These are phyloP conservation scores for Gadopsis marmoratus DNA, from an alignment of 2,797 vertebrate genomes.

Conservation along the genomic window DNA sequence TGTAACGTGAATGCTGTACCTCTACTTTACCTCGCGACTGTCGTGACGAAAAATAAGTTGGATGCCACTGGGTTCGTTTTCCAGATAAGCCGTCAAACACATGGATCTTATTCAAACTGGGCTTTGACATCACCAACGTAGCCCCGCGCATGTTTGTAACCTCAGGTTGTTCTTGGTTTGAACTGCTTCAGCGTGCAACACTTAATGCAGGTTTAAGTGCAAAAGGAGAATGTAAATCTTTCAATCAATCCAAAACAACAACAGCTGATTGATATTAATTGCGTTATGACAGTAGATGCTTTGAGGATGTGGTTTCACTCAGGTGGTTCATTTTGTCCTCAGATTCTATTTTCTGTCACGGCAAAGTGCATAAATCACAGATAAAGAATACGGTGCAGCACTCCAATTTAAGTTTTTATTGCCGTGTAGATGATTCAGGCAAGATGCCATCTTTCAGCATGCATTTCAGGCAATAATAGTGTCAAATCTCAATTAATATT, in stretches of 20 bases:
- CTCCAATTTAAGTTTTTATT: constrained; percentile 77
- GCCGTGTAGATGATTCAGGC: constrained; percentile 66
- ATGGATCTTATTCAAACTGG: not conserved
- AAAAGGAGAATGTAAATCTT: not conserved
- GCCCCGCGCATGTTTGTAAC: not conserved
- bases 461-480: constrained; percentile 75
- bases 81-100: not conserved
- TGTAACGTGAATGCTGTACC: not conserved
- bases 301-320: constrained; percentile 19
- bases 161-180: not conserved
- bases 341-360: constrained; percentile 53
- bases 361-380: constrained; percentile 60
- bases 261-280: constrained; percentile 12
- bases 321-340: constrained; percentile 48
- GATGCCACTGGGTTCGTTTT: not conserved
- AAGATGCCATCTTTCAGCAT: constrained; percentile 72
- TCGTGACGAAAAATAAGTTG: not conserved
- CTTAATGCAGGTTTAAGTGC: constrained; percentile 6
- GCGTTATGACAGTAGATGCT: constrained; percentile 6
- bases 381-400: constrained; percentile 65
- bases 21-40: not conserved
- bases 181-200: not conserved
- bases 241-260: not conserved
- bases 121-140: not conserved
- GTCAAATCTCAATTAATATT: constrained; percentile 79